Percentiles rank a stretch among this genome's conserved stretches.
Conservation (phyloP, 35 echinoderm and acorn worm species). For the Lytechinus pictus region DNA sequence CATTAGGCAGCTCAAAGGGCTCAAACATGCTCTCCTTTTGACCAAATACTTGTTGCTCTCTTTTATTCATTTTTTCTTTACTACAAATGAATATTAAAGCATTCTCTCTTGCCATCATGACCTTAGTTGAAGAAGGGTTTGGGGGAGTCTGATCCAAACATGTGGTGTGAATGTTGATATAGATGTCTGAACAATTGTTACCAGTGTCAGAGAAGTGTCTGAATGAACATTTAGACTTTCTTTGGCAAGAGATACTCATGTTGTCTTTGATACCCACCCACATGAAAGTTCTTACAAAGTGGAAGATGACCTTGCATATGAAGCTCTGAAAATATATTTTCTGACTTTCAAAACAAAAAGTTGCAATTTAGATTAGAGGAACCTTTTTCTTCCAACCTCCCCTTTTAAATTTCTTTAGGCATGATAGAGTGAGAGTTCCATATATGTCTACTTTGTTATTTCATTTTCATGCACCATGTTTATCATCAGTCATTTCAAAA, state of each 20-base stretch:
- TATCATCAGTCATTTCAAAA: too few species aligned
- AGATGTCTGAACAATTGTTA: constrained; percentile 12
- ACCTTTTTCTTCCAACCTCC: too few species aligned
- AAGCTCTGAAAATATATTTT: background rate
- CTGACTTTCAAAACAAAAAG: too few species aligned
- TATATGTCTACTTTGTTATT: too few species aligned
- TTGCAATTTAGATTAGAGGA: too few species aligned
- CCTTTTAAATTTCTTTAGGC: too few species aligned
- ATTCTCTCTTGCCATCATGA: background rate
- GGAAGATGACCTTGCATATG: background rate
- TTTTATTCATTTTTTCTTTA: background rate
- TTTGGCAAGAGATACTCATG: background rate
- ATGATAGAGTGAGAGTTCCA: too few species aligned
- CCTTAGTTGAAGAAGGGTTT: background rate
- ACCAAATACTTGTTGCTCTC: background rate
- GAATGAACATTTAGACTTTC: background rate
- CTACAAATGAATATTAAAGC: background rate
- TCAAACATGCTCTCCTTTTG: background rate
- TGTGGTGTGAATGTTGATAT: constrained; percentile 12
- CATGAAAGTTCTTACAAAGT: background rate
- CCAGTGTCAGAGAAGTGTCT: background rate
- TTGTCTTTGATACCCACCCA: background rate
- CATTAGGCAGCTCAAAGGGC: background rate
- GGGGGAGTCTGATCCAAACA: background rate
- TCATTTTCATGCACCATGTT: too few species aligned